Percentiles rank a stretch among this genome's conserved stretches.
These are phyloP conservation scores for Zaprionus capensis DNA, from an alignment of 1,140 invertebrate species.

Conservation along the genomic window DNA sequence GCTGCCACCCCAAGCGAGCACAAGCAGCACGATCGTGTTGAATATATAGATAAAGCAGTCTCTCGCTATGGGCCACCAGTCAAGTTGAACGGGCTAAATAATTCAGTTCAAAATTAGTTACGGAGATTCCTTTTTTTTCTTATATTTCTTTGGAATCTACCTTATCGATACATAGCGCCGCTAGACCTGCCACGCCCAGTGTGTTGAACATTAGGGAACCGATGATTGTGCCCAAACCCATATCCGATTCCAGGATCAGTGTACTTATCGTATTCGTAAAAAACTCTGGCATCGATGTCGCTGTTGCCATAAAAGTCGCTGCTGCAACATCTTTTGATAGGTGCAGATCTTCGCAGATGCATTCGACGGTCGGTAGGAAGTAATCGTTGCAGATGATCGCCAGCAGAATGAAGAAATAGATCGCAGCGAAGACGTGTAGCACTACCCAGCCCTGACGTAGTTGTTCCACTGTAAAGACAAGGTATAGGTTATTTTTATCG, in stretches of 20 bases:
- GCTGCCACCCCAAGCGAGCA: slow-evolving; percentile 91
- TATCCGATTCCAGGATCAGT: slow-evolving; percentile 90
- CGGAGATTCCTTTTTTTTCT: neutral
- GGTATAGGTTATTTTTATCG: neutral
- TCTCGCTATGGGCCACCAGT: slow-evolving; percentile 93
- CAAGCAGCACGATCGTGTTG: slow-evolving; percentile 90
- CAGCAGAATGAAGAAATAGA: slow-evolving; percentile 92
- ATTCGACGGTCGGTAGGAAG: slow-evolving; percentile 92
- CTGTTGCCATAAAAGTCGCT: slow-evolving; percentile 96
- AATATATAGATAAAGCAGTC: slow-evolving; percentile 93
- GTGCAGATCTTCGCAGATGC: slow-evolving; percentile 90
- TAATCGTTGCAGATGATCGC: slow-evolving; percentile 95
- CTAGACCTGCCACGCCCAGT: slow-evolving; percentile 93
- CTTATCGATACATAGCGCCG: slow-evolving; percentile 89
- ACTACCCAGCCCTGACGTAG: slow-evolving; percentile 88
- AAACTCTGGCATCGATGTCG: slow-evolving; percentile 95
- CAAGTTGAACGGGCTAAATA: slow-evolving; percentile 90
- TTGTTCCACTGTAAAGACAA: slow-evolving; percentile 85
- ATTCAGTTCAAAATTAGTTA: neutral
- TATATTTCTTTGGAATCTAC: slow-evolving; percentile 84
- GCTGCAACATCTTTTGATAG: slow-evolving; percentile 93
- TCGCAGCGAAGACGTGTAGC: slow-evolving; percentile 89
- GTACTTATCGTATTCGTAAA: slow-evolving; percentile 95
- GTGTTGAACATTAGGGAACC: slow-evolving; percentile 95
- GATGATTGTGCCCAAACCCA: slow-evolving; percentile 92